These are phyloP conservation scores for Cacatua alba DNA, from an alignment of 2,113 vertebrate species.

Conservation along the genomic window DNA sequence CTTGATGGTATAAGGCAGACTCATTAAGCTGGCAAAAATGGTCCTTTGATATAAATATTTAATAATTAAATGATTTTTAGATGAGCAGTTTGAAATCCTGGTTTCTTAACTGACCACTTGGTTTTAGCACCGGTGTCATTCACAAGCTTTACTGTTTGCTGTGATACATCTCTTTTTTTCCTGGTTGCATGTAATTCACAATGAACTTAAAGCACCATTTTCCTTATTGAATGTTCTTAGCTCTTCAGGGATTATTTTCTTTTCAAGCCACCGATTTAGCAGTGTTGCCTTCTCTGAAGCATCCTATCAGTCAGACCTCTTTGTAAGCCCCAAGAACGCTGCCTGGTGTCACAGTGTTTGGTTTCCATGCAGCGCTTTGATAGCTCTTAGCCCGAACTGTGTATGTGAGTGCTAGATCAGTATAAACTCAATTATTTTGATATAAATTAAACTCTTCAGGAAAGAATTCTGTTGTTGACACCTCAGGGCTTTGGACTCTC, in stretches of 20 bases:
- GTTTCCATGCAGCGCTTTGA: not conserved
- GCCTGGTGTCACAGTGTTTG: not conserved
- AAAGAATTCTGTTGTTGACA: not conserved
- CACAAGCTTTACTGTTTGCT: not conserved
- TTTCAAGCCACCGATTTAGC: not conserved
- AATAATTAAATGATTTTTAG: not conserved
- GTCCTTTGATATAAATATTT: not conserved
- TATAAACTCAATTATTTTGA: not conserved
- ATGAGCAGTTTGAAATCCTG: not conserved
- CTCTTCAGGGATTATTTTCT: not conserved
- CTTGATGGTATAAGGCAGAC: not conserved
- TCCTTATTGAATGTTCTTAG: not conserved
- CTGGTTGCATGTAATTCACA: not conserved
- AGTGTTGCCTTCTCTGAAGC: not conserved
- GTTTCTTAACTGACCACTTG: not conserved
- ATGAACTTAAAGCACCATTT: not conserved
- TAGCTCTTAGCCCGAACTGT: not conserved
- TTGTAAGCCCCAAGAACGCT: not conserved
- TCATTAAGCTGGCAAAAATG: not conserved
- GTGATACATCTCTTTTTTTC: rapidly evolving
- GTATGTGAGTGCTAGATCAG: not conserved
- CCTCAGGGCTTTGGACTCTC: slow-evolving; percentile 15
- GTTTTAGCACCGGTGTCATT: not conserved
- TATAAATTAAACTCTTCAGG: slow-evolving; percentile 8
- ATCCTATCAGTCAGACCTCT: not conserved